Conservation (phyloP, 2,888 invertebrate genomes). For the Heliconius sara region DNA sequence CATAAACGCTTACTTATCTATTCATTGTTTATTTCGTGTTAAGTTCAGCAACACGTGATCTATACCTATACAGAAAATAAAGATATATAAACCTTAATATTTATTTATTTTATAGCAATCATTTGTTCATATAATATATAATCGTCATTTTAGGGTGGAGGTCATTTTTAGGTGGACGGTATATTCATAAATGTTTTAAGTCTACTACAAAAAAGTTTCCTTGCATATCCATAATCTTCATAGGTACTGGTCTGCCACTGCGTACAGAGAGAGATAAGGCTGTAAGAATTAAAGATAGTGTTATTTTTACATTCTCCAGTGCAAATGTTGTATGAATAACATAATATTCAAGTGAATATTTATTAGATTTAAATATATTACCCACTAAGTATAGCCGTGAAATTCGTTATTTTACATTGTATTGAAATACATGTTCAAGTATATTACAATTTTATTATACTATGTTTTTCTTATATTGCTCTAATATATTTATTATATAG, state of each 20-base stretch:
- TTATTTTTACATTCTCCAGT: not conserved
- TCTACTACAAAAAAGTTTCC: not conserved
- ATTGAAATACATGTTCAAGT: not conserved
- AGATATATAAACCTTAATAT: too few relatives aligned
- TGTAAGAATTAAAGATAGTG: too few relatives aligned
- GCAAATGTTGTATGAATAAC: not conserved
- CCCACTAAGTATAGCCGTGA: not conserved
- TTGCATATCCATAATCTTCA: not conserved
- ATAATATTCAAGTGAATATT: not conserved
- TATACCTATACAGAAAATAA: too few relatives aligned
- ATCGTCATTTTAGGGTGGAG: not conserved
- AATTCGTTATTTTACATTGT: not conserved
- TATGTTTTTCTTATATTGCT: not conserved
- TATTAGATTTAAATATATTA: not conserved
- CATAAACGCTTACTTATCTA: too few relatives aligned
- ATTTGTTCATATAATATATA: too few relatives aligned
- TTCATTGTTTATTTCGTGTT: too few relatives aligned
- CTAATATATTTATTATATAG: not conserved
- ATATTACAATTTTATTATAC: not conserved
- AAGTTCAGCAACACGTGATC: too few relatives aligned
- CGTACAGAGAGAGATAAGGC: too few relatives aligned
- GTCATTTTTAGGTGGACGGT: too few relatives aligned
- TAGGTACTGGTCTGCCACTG: too few relatives aligned
- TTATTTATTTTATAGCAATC: too few relatives aligned
- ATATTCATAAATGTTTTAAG: not conserved